Base-by-base conservation (phyloP, 2,113 vertebrate genomes). In the Verasper variegatus region DNA sequence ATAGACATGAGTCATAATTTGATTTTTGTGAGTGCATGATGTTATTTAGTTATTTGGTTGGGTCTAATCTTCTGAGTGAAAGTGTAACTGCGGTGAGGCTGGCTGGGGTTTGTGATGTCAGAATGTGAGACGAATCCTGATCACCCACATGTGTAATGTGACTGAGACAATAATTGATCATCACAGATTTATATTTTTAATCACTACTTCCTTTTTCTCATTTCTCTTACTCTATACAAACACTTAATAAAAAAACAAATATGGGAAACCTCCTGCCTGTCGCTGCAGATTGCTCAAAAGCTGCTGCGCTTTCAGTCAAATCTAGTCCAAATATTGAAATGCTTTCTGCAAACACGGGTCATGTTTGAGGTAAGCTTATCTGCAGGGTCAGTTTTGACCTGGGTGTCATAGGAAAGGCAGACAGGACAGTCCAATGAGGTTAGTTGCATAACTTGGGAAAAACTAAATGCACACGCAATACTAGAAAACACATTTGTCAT, bases 311-410 rank as follows among this genome's bases (percentile, higher is more conserved):
- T 76, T 37, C 64, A 82, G 51, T 75, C 55, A 65, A 56, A 62
- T 74, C 73, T 63, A 71, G 52, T 74, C 6, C 65, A 89, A 91
- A 85, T 88, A 85, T 91, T 84, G 67, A 37, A 86, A 47, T 12
- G 26, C 27, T 47, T 63, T 76, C 45, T 1, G 20, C 68, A 79
- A 84, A 81, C 51, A 83, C 0, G 14, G 75, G 61, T n/a, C 52
- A 62, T 65, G 58, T 86, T 76, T 79, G 42, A 63, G 14, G 18
- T 13, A 11, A 78, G 37, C 55, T 84, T 84, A 79, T 89, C 75
- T 68, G 69, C 5, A 31, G 49, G 20, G 64, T 78, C 73, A 58
- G 54, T 40, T 80, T 47, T 35, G 8, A 82, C 51, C 67, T 67
- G 52, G n/a, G 80, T 78, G 66, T 57, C 59, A 10, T 58, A 21